Percentiles rank a stretch among this genome's conserved stretches.
Evolutionary conservation across 2,888 invertebrate genomes (phyloP).

Genomic region (Apoderus coryli): DNA sequence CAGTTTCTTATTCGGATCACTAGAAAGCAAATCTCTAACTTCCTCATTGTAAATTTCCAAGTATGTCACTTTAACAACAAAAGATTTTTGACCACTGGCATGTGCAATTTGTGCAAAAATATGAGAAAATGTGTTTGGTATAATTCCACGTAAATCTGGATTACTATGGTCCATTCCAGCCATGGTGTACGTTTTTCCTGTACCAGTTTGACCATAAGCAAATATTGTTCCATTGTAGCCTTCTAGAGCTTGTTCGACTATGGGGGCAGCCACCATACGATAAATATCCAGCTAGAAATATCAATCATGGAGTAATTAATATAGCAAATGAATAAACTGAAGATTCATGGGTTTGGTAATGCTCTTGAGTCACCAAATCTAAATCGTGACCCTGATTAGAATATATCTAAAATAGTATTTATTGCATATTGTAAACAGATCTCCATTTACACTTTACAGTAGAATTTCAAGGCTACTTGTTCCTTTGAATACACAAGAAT

Average conservation of each 20-base stretch:
- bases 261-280: slow-evolving; percentile 88
- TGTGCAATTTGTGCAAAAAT: slow-evolving; percentile 96
- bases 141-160: slow-evolving; percentile 89
- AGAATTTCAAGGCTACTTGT: no score
- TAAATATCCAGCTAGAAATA: slow-evolving; percentile 73
- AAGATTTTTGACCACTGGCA: slow-evolving; percentile 56
- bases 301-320: no score
- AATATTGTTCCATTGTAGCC: slow-evolving; percentile 94
- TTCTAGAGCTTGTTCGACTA: slow-evolving; percentile 89
- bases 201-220: slow-evolving; percentile 87
- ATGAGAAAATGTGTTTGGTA: slow-evolving; percentile 97
- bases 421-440: no score
- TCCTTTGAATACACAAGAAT: no score
- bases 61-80: slow-evolving; percentile 93
- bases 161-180: slow-evolving; percentile 74
- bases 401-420: no score
- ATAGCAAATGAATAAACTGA: no score
- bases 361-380: no score
- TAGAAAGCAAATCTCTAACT: slow-evolving; percentile 79
- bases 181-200: slow-evolving; percentile 99
- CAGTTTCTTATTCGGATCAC: slow-evolving; percentile 70
- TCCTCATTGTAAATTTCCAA: slow-evolving; percentile 99
- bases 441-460: no score
- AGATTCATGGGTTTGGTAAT: no score
- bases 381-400: no score